Evolutionary conservation across 2,113 vertebrate species (phyloP).

Genomic region (Rynchops niger): DNA sequence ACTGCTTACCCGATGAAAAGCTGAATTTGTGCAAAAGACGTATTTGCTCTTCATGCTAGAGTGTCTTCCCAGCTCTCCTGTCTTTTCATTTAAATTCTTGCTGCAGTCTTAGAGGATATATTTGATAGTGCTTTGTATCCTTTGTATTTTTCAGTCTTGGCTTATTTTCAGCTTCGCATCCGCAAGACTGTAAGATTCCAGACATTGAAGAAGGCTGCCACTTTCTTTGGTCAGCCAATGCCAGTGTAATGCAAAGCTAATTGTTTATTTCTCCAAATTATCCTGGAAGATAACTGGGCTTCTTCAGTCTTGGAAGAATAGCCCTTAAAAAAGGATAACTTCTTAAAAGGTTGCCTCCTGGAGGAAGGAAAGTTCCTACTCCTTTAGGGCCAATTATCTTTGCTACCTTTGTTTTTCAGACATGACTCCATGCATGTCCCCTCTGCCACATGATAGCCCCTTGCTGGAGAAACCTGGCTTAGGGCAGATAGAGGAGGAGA

Average conservation of each 20-base stretch:
- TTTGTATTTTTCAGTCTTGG: not conserved
- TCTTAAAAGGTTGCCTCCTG: not conserved
- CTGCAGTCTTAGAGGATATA: too few relatives aligned
- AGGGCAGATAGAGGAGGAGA: slow-evolving; percentile 80
- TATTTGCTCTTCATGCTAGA: not conserved
- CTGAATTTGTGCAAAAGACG: not conserved
- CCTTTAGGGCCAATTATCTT: not conserved
- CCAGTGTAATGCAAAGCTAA: not conserved
- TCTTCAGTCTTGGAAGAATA: not conserved
- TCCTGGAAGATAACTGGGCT: not conserved
- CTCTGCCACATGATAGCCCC: slow-evolving; percentile 83
- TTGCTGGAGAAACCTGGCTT: slow-evolving; percentile 80
- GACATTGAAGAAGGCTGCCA: not conserved
- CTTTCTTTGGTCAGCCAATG: not conserved
- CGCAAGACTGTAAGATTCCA: not conserved
- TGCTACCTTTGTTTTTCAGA: slow-evolving; percentile 75
- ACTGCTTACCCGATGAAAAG: not conserved
- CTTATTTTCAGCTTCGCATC: not conserved
- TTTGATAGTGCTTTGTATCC: not conserved
- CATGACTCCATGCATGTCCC: slow-evolving; percentile 92
- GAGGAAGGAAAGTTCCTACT: not conserved
- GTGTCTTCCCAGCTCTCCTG: not conserved
- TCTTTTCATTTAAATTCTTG: not conserved
- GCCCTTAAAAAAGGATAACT: not conserved
- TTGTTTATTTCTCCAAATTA: not conserved